Base-by-base conservation (phyloP, 2,888 invertebrate species). In the Altica lythri region DNA sequence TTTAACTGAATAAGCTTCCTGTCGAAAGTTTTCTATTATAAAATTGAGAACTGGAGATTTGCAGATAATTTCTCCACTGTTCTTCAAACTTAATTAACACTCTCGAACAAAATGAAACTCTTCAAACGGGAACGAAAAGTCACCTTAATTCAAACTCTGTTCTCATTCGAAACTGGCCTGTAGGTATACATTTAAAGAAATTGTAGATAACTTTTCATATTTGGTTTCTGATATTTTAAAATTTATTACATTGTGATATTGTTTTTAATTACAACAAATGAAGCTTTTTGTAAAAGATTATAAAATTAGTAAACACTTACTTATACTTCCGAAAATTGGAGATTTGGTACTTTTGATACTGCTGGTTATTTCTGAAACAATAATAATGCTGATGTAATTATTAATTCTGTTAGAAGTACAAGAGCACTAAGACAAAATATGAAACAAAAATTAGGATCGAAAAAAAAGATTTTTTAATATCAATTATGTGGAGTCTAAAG, bases 321-420 rank as follows among this genome's bases (percentile, higher is more conserved):
- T 61, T 22, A 60, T 61, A 42, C 56, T 59, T 22, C 60, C 60
- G 9, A 57, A 60, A 16, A 59, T 27, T 12, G 61, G 49, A 14
- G 52, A 42, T 3, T 61, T 19, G 12, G 61, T 60, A 44, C 61
- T 65, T 51, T 56, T 60, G 38, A 58, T 59, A 49, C 62, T 65
- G 55, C 62, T 62, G 4, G 65, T 64, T 55, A 68, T 68, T 61
- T 66, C 68, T 68, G 65, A 13, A 63, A 64, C 44, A 48, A 49
- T 60, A 54, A 53, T 47, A 25, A 5, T 13, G 6, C n/a, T n/a
- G n/a, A n/a, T n/a, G n/a, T n/a, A n/a, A n/a, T n/a, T 30, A 6
- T 30, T 51, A 44, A n/a, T n/a, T 16, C 14, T 9, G 6, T n/a
- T 18, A 45, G 18, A n/a, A n/a, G n/a, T n/a, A n/a, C n/a, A n/a